phyloP scores from a whole-genome alignment of 2,888 invertebrate genomes.

The Patella caerulea region DNA sequence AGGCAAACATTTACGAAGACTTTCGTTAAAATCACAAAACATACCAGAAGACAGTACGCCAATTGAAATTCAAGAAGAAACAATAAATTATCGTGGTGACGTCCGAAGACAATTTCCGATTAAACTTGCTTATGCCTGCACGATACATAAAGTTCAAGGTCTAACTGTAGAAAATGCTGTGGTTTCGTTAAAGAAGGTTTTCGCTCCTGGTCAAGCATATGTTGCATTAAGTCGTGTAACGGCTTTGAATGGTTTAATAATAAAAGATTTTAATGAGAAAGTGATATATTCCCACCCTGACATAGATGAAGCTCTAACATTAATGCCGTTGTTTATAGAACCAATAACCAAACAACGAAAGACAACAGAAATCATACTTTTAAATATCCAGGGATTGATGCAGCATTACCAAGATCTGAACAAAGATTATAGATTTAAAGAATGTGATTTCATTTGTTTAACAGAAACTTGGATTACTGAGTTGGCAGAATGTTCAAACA shows the following conservation, averaged over 20 bases:
- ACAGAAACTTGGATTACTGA: constrained; percentile 29
- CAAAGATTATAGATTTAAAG: not conserved
- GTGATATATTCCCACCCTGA: constrained; percentile 22
- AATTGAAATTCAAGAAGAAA: constrained; percentile 18
- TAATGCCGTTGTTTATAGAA: constrained; percentile 15
- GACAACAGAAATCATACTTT: constrained; percentile 17
- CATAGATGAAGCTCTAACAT: constrained; percentile 10
- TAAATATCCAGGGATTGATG: constrained; percentile 27
- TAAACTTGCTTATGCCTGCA: constrained; percentile 30
- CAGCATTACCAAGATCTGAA: constrained; percentile 22
- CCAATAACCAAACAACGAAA: not conserved
- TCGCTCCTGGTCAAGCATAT: constrained; percentile 32
- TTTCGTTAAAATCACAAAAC: not conserved
- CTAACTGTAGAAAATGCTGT: constrained; percentile 23
- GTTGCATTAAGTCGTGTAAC: constrained; percentile 33
- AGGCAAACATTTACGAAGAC: constrained; percentile 13
- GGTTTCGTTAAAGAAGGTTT: constrained; percentile 24
- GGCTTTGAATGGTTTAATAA: constrained; percentile 23
- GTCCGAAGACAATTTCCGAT: constrained; percentile 26
- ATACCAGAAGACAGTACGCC: constrained; percentile 6
- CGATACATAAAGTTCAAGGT: constrained; percentile 34
- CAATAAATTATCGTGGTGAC: constrained; percentile 13
- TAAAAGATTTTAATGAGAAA: constrained; percentile 21
- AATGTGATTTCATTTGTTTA: constrained; percentile 24
- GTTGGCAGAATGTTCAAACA: not conserved